phyloP scores from a whole-genome alignment of 2,113 vertebrate genomes.

The Pachyramphus minor region DNA sequence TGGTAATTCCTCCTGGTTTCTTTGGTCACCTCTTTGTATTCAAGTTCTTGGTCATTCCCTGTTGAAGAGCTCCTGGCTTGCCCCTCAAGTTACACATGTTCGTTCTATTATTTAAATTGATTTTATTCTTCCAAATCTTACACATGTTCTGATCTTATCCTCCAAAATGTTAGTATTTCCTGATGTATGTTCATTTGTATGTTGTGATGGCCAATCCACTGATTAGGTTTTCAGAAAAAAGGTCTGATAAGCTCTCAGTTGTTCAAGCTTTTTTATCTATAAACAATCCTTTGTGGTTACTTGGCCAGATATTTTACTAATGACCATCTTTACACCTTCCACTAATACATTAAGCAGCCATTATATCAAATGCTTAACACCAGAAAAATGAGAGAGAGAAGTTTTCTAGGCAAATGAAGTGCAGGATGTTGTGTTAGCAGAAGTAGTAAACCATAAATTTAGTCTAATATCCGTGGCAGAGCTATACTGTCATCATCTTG shows the following conservation, averaged over 20 bases:
- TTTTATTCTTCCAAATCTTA: neutral
- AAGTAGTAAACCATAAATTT: neutral
- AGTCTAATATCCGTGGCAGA: neutral
- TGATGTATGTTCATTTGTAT: neutral
- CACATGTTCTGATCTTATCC: neutral
- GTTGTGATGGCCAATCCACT: neutral
- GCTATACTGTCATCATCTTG: neutral
- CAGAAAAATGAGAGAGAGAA: neutral
- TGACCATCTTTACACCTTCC: neutral
- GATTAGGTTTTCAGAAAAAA: neutral
- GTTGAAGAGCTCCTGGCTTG: neutral
- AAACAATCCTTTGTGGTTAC: neutral
- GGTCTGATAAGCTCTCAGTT: neutral
- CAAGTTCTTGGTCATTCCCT: neutral
- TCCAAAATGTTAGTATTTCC: neutral
- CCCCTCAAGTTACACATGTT: fast-evolving
- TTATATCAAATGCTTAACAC: neutral
- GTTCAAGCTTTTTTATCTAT: neutral
- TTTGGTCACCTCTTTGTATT: neutral
- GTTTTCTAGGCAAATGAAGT: neutral
- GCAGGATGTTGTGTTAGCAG: neutral
- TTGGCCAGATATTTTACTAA: neutral
- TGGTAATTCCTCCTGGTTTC: neutral
- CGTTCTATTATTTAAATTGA: fast-evolving
- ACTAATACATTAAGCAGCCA: neutral